These are phyloP conservation scores for Pseudanteris insignis DNA, from an alignment of 2,888 invertebrate genomes.

Conservation along the genomic window DNA sequence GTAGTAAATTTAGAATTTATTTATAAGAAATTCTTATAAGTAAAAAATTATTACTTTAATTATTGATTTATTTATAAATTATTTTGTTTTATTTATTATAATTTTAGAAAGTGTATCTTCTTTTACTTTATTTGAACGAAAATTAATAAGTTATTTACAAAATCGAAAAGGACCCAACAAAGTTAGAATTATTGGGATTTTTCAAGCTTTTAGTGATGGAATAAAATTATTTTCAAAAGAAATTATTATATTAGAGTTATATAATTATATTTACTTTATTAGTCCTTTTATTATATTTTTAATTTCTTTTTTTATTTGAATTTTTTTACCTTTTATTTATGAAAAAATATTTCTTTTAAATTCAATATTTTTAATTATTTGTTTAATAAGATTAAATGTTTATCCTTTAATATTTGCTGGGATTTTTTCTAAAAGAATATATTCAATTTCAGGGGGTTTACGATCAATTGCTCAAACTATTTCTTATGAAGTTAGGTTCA, in stretches of 20 bases:
- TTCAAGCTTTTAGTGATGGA: slow-evolving; percentile 79
- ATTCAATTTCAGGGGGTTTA: slow-evolving; percentile 73
- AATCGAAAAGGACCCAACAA: slow-evolving; percentile 80
- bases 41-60: too few relatives aligned
- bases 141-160: slow-evolving; percentile 76
- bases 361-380: slow-evolving; percentile 66
- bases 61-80: slow-evolving; percentile 53
- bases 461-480: slow-evolving; percentile 78
- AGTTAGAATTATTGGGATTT: slow-evolving; percentile 71
- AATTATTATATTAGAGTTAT: slow-evolving; percentile 70
- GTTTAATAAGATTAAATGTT: slow-evolving; percentile 71
- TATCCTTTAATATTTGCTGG: slow-evolving; percentile 74
- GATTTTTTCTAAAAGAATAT: slow-evolving; percentile 78
- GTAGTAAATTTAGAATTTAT: slow-evolving; percentile 37
- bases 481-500: slow-evolving; percentile 81
- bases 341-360: slow-evolving; percentile 75
- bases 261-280: too few relatives aligned
- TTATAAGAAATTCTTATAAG: slow-evolving; percentile 3
- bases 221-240: slow-evolving; percentile 79
- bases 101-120: slow-evolving; percentile 75
- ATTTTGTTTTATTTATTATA: slow-evolving; percentile 62
- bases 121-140: slow-evolving; percentile 78
- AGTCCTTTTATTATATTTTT: slow-evolving; percentile 32
- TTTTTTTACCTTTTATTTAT: slow-evolving; percentile 76
- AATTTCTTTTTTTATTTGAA: slow-evolving; percentile 68